Evolutionary conservation across 2,797 vertebrate species (phyloP).

Genomic region (Lemur catta): DNA sequence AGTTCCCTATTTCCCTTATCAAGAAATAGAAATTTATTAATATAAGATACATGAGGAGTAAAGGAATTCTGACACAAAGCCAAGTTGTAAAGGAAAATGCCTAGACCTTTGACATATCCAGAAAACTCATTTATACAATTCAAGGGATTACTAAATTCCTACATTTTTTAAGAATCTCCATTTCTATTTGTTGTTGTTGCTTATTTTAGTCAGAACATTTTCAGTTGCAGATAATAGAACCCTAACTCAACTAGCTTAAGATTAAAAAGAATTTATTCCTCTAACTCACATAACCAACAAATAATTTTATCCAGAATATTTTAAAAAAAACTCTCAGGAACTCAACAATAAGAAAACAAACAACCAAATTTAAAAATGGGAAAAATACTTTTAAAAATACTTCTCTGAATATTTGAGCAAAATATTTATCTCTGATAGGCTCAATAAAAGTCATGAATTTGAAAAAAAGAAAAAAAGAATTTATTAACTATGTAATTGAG

Average conservation of each 20-base stretch:
- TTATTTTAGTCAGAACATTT: slow-evolving; percentile 12
- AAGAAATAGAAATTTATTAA: neutral
- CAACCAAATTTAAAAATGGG: too few relatives aligned
- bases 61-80: neutral
- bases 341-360: too few relatives aligned
- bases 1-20: neutral
- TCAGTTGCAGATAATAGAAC: neutral
- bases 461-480: neutral
- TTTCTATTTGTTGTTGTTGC: neutral
- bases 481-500: neutral
- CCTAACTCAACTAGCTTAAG: neutral
- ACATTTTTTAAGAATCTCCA: neutral
- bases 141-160: neutral
- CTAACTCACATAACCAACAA: too few relatives aligned
- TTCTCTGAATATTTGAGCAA: too few relatives aligned
- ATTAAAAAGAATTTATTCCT: neutral
- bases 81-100: neutral
- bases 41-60: neutral
- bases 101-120: neutral
- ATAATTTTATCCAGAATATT: too few relatives aligned
- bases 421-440: too few relatives aligned
- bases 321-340: too few relatives aligned
- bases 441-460: too few relatives aligned
- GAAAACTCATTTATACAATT: neutral
- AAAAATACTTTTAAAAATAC: too few relatives aligned